Evolutionary conservation across 2,888 invertebrate species (phyloP), one percentile per base, ranked within the genome.

Genomic region (Lepidocyrtinus sp.): DNA sequence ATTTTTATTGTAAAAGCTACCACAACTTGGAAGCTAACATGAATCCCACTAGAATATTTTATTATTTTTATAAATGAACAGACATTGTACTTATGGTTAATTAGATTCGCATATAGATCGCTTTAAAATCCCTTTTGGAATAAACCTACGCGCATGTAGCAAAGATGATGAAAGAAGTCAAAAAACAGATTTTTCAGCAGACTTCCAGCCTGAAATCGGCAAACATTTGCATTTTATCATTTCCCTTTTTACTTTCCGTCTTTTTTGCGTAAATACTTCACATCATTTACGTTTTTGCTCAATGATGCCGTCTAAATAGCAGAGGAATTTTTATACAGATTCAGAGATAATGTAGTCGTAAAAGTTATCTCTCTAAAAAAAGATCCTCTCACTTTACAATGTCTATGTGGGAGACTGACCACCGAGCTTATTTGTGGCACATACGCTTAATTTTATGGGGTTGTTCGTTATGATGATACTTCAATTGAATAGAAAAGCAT

Each of bases 361-460:
- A 50, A 50, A 50, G 17, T 50, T 50, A 50, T 50, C 50, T 50
- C 50, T 50, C 17, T 17, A 50, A 50, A n/a, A n/a, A n/a, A 12
- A 7, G 50, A 50, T 50, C 50, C 50, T 50, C 50, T 17, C 17
- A n/a, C 17, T 50, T 1, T 1, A 12, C 50, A n/a, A 50, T 17
- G 50, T n/a, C n/a, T n/a, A 50, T 50, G 50, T 50, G 50, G 50
- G 50, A 50, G 50, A 50, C 50, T 50, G 50, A 12, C 50, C 50
- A 17, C 5, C 50, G 50, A 5, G 12, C 5, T 7, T n/a, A 17
- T 1, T 50, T 50, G 36, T 12, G 36, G 36, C 36, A 5, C 2
- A 50, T 50, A 50, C n/a, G 50, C 15, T 50, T 50, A 50, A 50
- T 50, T 50, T 50, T 50, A 36, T 36, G 2, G 17, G 12, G 50